phyloP scores from a whole-genome alignment of 2,888 invertebrate genomes.

The Lasius fuliginosus region DNA sequence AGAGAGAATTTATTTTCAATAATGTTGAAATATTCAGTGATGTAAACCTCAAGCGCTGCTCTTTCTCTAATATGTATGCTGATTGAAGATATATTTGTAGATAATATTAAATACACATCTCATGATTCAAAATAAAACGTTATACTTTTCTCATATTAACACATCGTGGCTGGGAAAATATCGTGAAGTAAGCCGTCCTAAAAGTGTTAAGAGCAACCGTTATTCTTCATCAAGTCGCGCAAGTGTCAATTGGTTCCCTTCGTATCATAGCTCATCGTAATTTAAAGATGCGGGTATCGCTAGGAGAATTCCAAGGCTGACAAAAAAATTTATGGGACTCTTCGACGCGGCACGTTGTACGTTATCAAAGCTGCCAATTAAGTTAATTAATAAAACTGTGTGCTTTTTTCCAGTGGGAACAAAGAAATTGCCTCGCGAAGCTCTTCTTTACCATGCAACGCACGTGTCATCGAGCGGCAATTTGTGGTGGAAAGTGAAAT shows the following conservation, averaged over 20 bases:
- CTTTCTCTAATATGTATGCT: neutral
- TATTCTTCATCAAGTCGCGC: conserved; percentile 44
- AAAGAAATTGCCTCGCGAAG: neutral
- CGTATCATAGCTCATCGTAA: conserved; percentile 7
- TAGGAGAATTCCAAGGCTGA: conserved; percentile 13
- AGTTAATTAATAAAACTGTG: conserved; percentile 41
- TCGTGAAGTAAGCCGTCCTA: neutral
- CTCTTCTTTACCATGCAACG: neutral
- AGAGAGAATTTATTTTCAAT: neutral
- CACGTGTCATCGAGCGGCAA: conserved; percentile 10
- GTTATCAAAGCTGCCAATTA: conserved; percentile 45
- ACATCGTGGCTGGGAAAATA: conserved; percentile 11
- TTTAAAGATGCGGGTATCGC: conserved; percentile 39
- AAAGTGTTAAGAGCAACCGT: conserved; percentile 17
- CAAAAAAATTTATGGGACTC: conserved; percentile 30
- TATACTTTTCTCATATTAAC: conserved; percentile 20
- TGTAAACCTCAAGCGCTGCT: neutral
- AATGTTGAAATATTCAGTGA: neutral
- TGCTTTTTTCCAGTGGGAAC: neutral
- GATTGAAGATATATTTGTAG: neutral
- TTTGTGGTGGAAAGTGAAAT: conserved; percentile 41
- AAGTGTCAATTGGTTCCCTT: conserved; percentile 33
- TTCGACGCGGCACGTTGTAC: neutral
- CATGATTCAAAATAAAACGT: neutral
- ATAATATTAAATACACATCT: neutral